Base-by-base conservation (phyloP, 2,888 invertebrate genomes). In the Rhyacophila evoluta region DNA sequence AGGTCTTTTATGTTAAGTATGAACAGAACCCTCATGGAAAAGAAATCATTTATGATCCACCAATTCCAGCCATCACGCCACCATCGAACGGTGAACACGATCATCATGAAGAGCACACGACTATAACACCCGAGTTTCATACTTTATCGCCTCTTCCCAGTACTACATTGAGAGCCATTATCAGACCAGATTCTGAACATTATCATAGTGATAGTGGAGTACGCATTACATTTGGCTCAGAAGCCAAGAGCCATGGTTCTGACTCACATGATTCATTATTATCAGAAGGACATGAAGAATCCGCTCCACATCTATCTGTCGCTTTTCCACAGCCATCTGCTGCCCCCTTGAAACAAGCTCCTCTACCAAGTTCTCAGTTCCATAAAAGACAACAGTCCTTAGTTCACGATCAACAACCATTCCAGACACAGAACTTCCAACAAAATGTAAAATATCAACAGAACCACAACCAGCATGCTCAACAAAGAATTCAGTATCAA, bases 1-100 rank as follows among this genome's bases (percentile, higher is more conserved):
- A 97, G 84, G 97, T 97, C 0, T 97, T 95, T 85, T 97, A 96
- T 85, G 96, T 97, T 0, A 96, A 96, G 86, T 97, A 97, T 85
- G 95, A 95, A 85, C 96, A 96, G 86, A 95, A 96, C 84, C 94
- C 92, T 0, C 89, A 93, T 83, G 92, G 92, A 0, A 92, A 94
- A 83, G 91, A 93, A 83, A 91, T 96, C 10, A 92, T 95, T 74
- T 94, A 96, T 85, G 96, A 96, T 80, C 91, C 93, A 81, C 96
- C 96, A 0, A 90, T 96, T 25, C 94, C 95, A 6, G 95, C 96
- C 5, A 88, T 96, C 25, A 93, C 94, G 37, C 94, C 95, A 1
- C 89, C 92, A 3, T 91, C 92, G 12, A 93, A 93, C 79, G 91
- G 92, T 81, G 92, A 93, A 83, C 8, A 29, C 6, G 90, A 91